Evolutionary conservation across 2,888 invertebrate genomes (phyloP), one percentile per base, ranked within the genome.

Genomic region (Venustoraphidia nigricollis): DNA sequence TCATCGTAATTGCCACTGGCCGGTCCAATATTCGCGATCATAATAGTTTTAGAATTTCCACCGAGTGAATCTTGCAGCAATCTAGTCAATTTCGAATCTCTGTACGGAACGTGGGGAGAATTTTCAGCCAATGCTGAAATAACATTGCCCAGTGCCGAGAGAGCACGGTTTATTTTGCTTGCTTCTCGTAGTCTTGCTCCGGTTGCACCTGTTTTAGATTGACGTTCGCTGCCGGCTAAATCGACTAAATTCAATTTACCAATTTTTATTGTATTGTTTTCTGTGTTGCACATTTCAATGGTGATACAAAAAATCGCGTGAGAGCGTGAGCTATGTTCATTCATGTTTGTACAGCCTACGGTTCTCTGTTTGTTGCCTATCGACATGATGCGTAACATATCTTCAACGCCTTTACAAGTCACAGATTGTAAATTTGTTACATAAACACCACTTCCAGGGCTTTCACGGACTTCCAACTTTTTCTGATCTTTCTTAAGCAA

Each of bases 251-350:
- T 98, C 58, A 99, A 68, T 65, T 95, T 92, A 41, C 98, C 98
- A 44, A 95, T 93, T 58, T 92, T 71, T 13, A 72, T 69, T 3
- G 64, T 59, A 45, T 66, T 69, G 5, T 72, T 76, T 46, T 79
- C 81, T 38, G 77, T 75, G 60, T 83, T 81, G 53, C 85, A 83
- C 76, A 95, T 94, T 72, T 98, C 98, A 42, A 98, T 85, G 46
- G 94, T 94, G 57, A 99, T 91, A 65, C 95, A 87, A 68, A 99
- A 97, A 55, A 98, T 96, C 47, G 98, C 97, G 71, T 99, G 98
- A 43, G 94, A 94, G 53, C 97, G 74, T 38, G 95, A 95, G 59
- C 94, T 95, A 68, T 96, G 95, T 66, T 94, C 93, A 71, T 99
- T 98, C 95, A 96, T 96, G 66, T 95, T 90, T 46, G 95, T 96